Evolutionary conservation across 2,888 invertebrate genomes (phyloP).

Genomic region (Arrhopalites spinosus): DNA sequence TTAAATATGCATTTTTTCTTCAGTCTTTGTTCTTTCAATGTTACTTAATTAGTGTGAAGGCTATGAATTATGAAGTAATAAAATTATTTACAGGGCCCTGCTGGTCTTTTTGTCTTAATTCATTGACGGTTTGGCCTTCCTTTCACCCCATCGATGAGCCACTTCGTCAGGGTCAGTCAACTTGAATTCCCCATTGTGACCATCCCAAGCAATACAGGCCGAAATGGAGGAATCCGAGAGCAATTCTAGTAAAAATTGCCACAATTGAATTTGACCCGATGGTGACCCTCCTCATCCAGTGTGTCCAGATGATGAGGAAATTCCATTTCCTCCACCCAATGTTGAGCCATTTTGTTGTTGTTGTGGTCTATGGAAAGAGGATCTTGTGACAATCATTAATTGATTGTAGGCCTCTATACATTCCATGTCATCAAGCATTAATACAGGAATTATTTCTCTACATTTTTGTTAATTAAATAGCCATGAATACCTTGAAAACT

Average conservation of each 20-base stretch:
- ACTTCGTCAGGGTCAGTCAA: slow-evolving; percentile 66
- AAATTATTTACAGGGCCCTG: slow-evolving; percentile 12
- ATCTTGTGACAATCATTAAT: slow-evolving; percentile 28
- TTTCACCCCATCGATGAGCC: slow-evolving; percentile 60
- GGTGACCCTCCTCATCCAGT: slow-evolving; percentile 50
- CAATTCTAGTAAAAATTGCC: slow-evolving; percentile 66
- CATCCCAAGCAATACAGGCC: slow-evolving; percentile 65
- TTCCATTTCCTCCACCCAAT: background rate
- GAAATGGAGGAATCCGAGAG: slow-evolving; percentile 63
- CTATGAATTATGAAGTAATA: too few species aligned
- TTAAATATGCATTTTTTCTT: too few species aligned
- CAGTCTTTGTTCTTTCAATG: too few species aligned
- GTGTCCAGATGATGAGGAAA: background rate
- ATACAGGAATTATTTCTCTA: too few species aligned
- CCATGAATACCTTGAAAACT: slow-evolving; percentile 28
- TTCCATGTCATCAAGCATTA: too few species aligned
- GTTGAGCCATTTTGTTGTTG: background rate
- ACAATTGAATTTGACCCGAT: slow-evolving; percentile 62
- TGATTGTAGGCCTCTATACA: slow-evolving; percentile 24
- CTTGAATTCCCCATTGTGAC: slow-evolving; percentile 65
- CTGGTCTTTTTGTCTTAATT: slow-evolving; percentile 66
- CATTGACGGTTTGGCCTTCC: slow-evolving; percentile 67
- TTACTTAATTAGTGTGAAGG: too few species aligned
- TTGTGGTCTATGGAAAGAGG: slow-evolving; percentile 10
- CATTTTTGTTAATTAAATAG: background rate